Conservation (phyloP, 1,140 invertebrate species). For the Adoxophyes honmai region DNA sequence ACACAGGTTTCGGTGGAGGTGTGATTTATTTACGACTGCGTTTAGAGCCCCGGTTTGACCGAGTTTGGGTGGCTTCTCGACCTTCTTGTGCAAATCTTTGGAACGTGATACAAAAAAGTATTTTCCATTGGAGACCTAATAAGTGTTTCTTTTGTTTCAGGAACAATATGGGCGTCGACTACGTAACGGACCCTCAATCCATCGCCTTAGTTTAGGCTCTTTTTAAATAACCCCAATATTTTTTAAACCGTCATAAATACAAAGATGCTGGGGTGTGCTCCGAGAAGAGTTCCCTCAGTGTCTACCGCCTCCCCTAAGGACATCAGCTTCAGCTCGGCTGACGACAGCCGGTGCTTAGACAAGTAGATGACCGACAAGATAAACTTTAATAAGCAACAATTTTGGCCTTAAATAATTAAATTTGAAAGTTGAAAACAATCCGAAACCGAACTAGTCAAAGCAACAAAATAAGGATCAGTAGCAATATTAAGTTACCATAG, state of each 20-base stretch:
- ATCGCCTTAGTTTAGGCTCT: constrained; percentile 31
- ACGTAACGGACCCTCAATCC: constrained; percentile 27
- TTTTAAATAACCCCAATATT: constrained; percentile 33
- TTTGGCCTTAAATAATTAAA: constrained; percentile 16
- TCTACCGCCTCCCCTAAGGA: constrained; percentile 39
- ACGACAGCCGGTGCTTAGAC: constrained; percentile 71
- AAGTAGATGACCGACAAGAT: constrained; percentile 46
- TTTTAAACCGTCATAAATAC: constrained; percentile 44
- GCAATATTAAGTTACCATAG: constrained; percentile 62
- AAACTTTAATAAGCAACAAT: constrained; percentile 17
- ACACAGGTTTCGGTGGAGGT: constrained; percentile 59
- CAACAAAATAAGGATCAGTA: constrained; percentile 40
- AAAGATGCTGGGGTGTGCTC: constrained; percentile 73
- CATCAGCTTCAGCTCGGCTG: constrained; percentile 60
- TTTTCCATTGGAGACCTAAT: constrained; percentile 27
- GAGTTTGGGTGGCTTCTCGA: constrained; percentile 44
- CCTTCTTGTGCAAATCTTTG: constrained; percentile 23
- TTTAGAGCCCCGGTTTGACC: constrained; percentile 55
- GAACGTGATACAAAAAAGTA: constrained; percentile 18
- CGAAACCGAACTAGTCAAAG: constrained; percentile 61
- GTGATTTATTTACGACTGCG: constrained; percentile 74
- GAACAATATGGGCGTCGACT: constrained; percentile 57
- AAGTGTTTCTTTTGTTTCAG: constrained; percentile 62
- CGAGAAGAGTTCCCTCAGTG: constrained; percentile 56
- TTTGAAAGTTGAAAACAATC: constrained; percentile 21